Evolutionary conservation across 2,113 vertebrate species (phyloP), one percentile per base, ranked within the genome.

Genomic region (Pterophyllum scalare): DNA sequence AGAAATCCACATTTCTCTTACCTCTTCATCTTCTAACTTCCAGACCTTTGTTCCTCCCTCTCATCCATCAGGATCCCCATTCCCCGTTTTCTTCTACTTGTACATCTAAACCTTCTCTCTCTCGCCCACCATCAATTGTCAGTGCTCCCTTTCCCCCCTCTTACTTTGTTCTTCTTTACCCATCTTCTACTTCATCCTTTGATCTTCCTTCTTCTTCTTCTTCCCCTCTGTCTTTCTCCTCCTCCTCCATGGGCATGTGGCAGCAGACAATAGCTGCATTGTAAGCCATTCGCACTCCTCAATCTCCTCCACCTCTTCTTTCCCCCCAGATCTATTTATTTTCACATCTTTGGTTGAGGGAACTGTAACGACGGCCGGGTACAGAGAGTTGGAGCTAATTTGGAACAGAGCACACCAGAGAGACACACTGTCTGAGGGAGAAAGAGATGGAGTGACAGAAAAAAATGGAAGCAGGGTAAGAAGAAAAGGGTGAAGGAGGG

Each of bases 211-310:
- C 61, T 4, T 59, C 56, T 59, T 43, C 57, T 57, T 58, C 31
- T 54, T 19, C 11, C 33, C 33, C 33, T 33, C 33, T 33, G 33
- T 33, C 33, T 33, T 33, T 33, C 9, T 72, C 67, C 28, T 87
- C 54, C n/a, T 85, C 81, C 56, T 88, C 80, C 72, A 31, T 17
- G 80, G 81, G 75, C 89, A 88, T 87, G 91, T 93, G 93, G 90
- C 88, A 81, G 64, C 77, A 89, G 88, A 94, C 94, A 94, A 93
- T 94, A 92, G 90, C 28, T 81, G 84, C 88, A 94, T 94, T 94
- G 91, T 94, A 8, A 85, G 54, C 77, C 84, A 57, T 56, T 17
- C 11, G 11, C 75, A 86, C 87, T 90, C 82, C 88, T 89, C 74
- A 64, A n/a, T 90, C 82, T 84, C 87, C 65, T 82, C 79, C 77